Percentiles rank a stretch among this genome's conserved stretches.
Conservation (phyloP, 2,113 vertebrate species). For the Syngnathus scovelli region DNA sequence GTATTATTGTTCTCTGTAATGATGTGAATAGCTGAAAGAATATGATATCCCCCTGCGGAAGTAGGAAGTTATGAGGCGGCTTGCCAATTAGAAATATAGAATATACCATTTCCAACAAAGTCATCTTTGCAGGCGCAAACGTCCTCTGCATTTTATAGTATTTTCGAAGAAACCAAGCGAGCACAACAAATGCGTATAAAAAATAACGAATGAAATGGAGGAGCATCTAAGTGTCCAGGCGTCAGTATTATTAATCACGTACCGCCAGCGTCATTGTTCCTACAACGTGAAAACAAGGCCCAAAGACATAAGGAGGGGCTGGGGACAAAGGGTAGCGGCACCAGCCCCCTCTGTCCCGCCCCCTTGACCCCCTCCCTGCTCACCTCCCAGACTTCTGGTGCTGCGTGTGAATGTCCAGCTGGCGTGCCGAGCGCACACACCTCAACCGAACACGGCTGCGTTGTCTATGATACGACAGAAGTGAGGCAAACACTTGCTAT, state of each 20-base stretch:
- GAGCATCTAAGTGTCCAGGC: slow-evolving; percentile 35
- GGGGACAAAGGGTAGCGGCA: slow-evolving; percentile 54
- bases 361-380: slow-evolving; percentile 31
- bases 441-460: slow-evolving; percentile 32
- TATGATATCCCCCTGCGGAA: slow-evolving; percentile 31
- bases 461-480: slow-evolving; percentile 57
- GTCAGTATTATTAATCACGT: slow-evolving; percentile 32
- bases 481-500: not conserved
- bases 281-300: slow-evolving; percentile 51
- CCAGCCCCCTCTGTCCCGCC: slow-evolving; percentile 47
- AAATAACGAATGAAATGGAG: slow-evolving; percentile 36
- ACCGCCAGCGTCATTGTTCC: slow-evolving; percentile 37
- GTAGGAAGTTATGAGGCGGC: slow-evolving; percentile 11
- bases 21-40: slow-evolving; percentile 46
- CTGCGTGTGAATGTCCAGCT: slow-evolving; percentile 71
- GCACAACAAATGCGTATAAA: slow-evolving; percentile 16
- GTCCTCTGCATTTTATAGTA: not conserved
- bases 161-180: not conserved
- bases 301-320: slow-evolving; percentile 52
- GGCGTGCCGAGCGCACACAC: slow-evolving; percentile 46
- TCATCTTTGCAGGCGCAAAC: slow-evolving; percentile 16
- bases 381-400: slow-evolving; percentile 41
- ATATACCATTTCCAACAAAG: not conserved
- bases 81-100: slow-evolving; percentile 24
- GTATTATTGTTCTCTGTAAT: slow-evolving; percentile 47